Conservation (phyloP, 2,113 vertebrate genomes). For the Tamias sibiricus region DNA sequence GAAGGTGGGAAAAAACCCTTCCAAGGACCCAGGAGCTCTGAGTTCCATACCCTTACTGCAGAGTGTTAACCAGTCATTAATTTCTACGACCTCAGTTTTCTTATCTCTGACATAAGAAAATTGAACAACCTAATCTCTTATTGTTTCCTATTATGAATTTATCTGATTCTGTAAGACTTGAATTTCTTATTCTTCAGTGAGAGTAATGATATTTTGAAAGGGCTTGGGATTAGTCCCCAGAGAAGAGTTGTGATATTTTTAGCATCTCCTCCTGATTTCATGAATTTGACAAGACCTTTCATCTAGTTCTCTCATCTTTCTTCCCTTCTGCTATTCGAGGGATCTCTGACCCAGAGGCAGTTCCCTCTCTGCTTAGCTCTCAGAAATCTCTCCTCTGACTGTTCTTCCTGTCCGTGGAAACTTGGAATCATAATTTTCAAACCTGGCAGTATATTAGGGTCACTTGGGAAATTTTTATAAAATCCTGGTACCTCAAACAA, state of each 20-base stretch:
- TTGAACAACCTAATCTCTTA: neutral
- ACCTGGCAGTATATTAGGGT: neutral
- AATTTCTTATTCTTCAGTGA: neutral
- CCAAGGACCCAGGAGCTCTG: neutral
- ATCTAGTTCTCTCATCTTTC: neutral
- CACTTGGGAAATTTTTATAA: neutral
- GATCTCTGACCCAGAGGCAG: neutral
- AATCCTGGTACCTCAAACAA: neutral
- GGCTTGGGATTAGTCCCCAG: neutral
- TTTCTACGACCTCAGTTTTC: neutral
- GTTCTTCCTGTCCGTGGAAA: neutral
- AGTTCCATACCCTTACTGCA: neutral
- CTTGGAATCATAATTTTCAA: neutral
- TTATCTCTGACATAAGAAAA: neutral
- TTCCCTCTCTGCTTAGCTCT: neutral
- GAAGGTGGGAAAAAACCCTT: neutral
- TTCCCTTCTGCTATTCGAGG: neutral
- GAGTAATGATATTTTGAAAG: constrained; percentile 16
- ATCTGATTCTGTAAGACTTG: neutral
- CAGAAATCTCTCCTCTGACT: neutral
- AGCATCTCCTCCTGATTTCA: neutral
- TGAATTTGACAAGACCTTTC: neutral
- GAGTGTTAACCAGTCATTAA: neutral
- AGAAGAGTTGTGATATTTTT: neutral
- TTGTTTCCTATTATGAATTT: neutral